Evolutionary conservation across 1,140 invertebrate species (phyloP), one percentile per base, ranked within the genome.

Genomic region (Aphelenchoides besseyi): DNA sequence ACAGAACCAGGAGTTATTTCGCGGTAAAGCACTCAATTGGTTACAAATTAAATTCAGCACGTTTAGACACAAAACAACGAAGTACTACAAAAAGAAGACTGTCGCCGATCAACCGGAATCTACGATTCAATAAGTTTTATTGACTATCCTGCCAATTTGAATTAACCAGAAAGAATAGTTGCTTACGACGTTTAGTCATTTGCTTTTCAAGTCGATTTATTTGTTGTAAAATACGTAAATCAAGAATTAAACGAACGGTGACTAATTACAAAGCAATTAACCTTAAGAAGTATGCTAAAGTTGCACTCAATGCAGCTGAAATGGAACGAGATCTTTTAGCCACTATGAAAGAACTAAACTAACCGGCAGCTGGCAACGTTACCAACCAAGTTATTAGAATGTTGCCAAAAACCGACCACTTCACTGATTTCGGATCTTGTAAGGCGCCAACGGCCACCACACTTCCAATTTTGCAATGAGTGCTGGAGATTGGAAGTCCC

Each of bases 341-440:
- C n/a, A 8, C 37, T 41, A n/a, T 41, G 37, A n/a, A n/a, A n/a
- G 5, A 41, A 41, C n/a, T 41, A 41, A 41, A n/a, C 28, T 59
- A 28, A 59, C 76, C 93, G 12, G 94, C 91, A 1, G 93, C 89
- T 9, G 95, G 95, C 33, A 98, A 90, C 0, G 95, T 98, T 59
- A 97, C 90, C 63, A 97, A 86, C 95, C 95, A 98, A 26, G 95
- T 94, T 75, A 93, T 91, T 55, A 94, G 91, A 79, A 98, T 98
- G 84, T 96, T 96, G 75, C 93, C 74, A 81, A 88, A 80, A 35
- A 72, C 71, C 29, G 33, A 28, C 79, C 80, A 85, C 18, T 88
- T 84, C 92, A 95, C 32, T 0, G 74, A 62, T 5, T 35, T 62
- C 12, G 69, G 48, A 16, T 73, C 75, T 3, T 73, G 70, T 33